Evolutionary conservation across 2,797 vertebrate species (phyloP).

Genomic region (Catostomus latipinnis): DNA sequence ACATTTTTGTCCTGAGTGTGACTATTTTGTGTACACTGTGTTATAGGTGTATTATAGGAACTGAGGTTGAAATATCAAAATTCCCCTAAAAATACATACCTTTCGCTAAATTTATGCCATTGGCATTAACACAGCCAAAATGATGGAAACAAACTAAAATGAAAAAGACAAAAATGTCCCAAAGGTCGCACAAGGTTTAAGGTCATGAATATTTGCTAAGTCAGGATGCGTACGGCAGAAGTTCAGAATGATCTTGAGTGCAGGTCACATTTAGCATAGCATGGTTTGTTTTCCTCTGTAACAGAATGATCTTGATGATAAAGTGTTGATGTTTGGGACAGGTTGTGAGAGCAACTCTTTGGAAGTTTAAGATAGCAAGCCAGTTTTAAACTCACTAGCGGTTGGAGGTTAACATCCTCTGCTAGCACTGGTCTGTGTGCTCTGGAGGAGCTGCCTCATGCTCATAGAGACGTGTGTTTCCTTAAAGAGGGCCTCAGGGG

Average conservation of each 20-base stretch:
- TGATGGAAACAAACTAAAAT: too few relatives aligned
- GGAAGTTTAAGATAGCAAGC: neutral
- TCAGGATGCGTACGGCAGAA: constrained; percentile 4
- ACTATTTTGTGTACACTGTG: too few relatives aligned
- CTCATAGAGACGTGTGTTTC: constrained; percentile 13
- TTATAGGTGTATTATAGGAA: too few relatives aligned
- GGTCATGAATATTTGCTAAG: neutral
- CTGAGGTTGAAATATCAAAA: too few relatives aligned
- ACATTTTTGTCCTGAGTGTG: too few relatives aligned
- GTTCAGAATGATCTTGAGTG: constrained; percentile 10
- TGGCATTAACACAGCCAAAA: too few relatives aligned
- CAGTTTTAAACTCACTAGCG: neutral
- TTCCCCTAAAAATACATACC: too few relatives aligned
- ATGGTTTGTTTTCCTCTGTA: neutral
- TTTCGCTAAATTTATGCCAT: too few relatives aligned
- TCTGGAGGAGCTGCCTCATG: neutral
- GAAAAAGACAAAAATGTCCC: too few relatives aligned
- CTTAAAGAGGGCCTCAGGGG: constrained; percentile 30
- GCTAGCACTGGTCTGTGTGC: constrained; percentile 1
- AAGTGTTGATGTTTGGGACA: neutral
- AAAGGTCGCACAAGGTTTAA: too few relatives aligned
- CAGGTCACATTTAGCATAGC: neutral
- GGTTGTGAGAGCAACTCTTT: neutral
- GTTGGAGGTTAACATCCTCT: neutral
- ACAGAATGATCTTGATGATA: neutral